phyloP scores from a whole-genome alignment of 2,797 vertebrate species.

The Danio aesculapii region DNA sequence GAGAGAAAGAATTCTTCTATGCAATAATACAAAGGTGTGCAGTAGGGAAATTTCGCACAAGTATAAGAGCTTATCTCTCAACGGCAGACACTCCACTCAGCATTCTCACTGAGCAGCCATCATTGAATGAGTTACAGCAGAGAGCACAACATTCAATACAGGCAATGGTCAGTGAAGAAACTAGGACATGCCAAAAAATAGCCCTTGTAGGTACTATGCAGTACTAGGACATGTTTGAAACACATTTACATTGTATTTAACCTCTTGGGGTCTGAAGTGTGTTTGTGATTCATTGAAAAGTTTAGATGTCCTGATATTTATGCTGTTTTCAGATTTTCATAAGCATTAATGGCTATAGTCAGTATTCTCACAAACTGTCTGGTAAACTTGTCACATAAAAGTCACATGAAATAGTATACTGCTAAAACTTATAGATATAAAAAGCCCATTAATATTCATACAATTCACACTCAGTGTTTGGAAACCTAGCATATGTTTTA shows the following conservation, averaged over 20 bases:
- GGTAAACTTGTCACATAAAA: no score
- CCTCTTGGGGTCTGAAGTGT: no score
- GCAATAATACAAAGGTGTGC: not conserved
- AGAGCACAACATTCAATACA: constrained; percentile 10
- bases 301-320: no score
- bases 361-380: no score
- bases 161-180: constrained; percentile 17
- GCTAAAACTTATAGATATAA: no score
- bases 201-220: not conserved
- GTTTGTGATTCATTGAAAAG: no score
- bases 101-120: not conserved
- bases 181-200: constrained; percentile 5
- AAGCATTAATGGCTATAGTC: no score
- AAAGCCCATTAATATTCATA: no score
- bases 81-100: constrained; percentile 25
- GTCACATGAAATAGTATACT: no score
- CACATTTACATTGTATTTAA: not conserved
- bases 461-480: no score
- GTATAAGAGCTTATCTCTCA: constrained; percentile 36
- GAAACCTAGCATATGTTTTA: no score
- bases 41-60: not conserved
- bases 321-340: no score
- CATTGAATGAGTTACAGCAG: constrained; percentile 1
- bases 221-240: not conserved
- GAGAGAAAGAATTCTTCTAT: not conserved